Conservation (phyloP, 2,797 vertebrate species). For the Lacerta bilineata region DNA sequence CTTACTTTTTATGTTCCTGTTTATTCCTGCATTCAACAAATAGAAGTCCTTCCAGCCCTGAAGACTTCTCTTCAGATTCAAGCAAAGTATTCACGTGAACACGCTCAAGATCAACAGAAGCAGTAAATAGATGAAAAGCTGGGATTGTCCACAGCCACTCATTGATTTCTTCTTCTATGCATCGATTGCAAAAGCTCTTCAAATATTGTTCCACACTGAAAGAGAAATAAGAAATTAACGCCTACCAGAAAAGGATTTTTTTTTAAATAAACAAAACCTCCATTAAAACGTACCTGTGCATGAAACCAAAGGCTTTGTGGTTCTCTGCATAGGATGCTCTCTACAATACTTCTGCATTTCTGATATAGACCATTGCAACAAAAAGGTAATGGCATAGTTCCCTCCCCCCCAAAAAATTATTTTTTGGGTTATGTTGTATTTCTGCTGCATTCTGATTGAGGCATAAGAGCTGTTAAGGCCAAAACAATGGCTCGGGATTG, state of each 20-base stretch:
- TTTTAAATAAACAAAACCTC: background rate
- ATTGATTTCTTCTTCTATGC: rapidly evolving
- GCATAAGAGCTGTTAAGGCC: background rate
- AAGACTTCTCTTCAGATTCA: slow-evolving; percentile 74
- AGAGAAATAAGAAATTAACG: background rate
- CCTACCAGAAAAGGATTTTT: background rate
- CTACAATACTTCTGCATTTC: background rate
- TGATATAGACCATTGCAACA: background rate
- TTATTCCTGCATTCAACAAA: rapidly evolving
- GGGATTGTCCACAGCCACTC: slow-evolving; percentile 88
- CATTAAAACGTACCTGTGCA: background rate
- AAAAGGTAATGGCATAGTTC: background rate
- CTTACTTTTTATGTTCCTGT: background rate
- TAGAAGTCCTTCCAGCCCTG: slow-evolving; percentile 76
- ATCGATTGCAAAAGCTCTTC: slow-evolving; percentile 49
- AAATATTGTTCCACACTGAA: slow-evolving; percentile 42
- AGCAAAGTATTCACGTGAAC: background rate
- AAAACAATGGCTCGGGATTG: background rate
- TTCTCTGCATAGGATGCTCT: background rate
- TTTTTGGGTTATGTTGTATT: background rate
- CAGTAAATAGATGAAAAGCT: slow-evolving; percentile 82
- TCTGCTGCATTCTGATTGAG: background rate
- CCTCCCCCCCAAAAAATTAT: background rate
- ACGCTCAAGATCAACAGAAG: slow-evolving; percentile 50
- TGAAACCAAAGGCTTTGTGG: background rate